Evolutionary conservation across 2,113 vertebrate genomes (phyloP), one percentile per base, ranked within the genome.

Genomic region (Caranx melampygus): DNA sequence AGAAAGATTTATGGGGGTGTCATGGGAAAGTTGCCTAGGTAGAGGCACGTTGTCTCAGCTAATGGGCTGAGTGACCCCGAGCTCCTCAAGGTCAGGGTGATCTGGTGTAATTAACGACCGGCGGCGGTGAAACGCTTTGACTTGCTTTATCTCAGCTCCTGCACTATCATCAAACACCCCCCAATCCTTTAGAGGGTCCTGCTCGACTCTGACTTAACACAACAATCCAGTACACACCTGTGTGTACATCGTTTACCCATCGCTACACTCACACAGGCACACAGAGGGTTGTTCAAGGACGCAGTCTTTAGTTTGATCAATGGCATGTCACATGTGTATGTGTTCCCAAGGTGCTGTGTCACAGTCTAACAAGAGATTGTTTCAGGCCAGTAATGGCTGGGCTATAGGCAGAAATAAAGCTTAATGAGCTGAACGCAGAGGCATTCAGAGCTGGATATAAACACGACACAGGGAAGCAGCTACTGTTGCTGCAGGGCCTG

Each of bases 1-100:
- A 31, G 15, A 64, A 10, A 84, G 89, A 91, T 89, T 92, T 87
- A 91, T 88, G 75, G 54, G 44, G 63, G 62, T 82, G 80, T 86
- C 92, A 78, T 80, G 79, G 78, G 87, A 89, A 88, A 88, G 83
- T 86, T 84, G 72, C 34, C 62, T 59, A 44, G 68, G 74, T 71
- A 47, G 59, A 78, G 75, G 52, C 44, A 64, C 75, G 76, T 85
- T 72, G 78, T 88, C 74, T 72, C 35, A 86, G 61, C 73, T 91
- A 91, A 91, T 90, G 82, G 83, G 78, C 76, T 2, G 58, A 26
- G 59, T 61, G 87, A 90, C 86, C 90, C 75, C 16, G 31, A 68
- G 12, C 73, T 76, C 51, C 20, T 79, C 83, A 86, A 86, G 86
- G 90, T 88, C 72, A 81, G 80, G n/a, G 59, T 1, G 75, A 84